These are phyloP conservation scores for Mesocricetus auratus DNA, from an alignment of 2,113 vertebrate genomes.

Conservation along the genomic window DNA sequence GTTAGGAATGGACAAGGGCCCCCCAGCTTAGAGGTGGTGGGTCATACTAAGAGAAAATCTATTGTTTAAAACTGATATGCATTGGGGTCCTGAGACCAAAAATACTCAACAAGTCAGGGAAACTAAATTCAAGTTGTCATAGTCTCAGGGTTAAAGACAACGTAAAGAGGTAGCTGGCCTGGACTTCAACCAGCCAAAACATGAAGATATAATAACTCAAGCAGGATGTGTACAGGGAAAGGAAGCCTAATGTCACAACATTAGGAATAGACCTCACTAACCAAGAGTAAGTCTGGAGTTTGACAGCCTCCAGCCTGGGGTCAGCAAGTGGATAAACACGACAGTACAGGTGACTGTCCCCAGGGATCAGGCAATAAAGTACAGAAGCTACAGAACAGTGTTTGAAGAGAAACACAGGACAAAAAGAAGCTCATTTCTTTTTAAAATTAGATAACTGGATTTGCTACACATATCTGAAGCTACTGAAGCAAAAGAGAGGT, in stretches of 20 bases:
- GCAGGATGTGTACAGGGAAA: background rate
- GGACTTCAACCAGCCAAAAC: background rate
- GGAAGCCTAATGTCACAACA: background rate
- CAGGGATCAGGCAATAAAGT: constrained; percentile 12
- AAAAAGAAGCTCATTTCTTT: constrained; percentile 47
- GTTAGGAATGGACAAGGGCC: background rate
- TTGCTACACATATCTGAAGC: constrained; percentile 12
- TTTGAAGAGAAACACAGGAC: background rate
- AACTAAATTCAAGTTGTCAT: background rate
- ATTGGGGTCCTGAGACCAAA: background rate
- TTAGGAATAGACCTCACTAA: too few species aligned
- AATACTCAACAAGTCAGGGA: background rate
- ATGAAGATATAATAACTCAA: background rate
- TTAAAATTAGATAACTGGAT: background rate
- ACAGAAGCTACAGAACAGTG: background rate
- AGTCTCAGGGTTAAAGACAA: background rate
- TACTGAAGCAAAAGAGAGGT: background rate
- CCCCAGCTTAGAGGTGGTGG: background rate
- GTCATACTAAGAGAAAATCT: background rate
- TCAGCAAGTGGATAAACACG: background rate
- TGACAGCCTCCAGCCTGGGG: background rate
- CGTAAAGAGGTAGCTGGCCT: background rate
- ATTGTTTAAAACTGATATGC: background rate
- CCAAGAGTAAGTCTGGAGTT: background rate
- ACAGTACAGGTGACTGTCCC: background rate